Conservation (phyloP, 2,888 invertebrate genomes). For the Pecten maximus region DNA sequence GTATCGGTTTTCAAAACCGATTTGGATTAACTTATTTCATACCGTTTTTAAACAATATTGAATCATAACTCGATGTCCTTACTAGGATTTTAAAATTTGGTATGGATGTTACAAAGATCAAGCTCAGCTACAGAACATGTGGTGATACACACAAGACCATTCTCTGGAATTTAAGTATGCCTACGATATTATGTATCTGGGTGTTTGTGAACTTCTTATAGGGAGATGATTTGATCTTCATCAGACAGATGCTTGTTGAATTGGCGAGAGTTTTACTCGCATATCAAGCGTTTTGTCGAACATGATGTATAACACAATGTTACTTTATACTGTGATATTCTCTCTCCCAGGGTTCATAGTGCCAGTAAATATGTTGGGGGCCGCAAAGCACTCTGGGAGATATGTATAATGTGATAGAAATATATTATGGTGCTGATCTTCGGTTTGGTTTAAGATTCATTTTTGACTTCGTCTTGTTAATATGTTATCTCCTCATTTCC, state of each 20-base stretch:
- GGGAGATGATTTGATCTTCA: not conserved
- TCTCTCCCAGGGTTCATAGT: too few relatives aligned
- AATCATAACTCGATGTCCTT: too few relatives aligned
- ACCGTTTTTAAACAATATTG: too few relatives aligned
- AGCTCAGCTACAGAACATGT: too few relatives aligned
- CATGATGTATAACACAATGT: not conserved
- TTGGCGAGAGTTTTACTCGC: not conserved
- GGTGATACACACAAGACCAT: too few relatives aligned
- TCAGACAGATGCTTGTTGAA: not conserved
- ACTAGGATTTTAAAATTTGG: too few relatives aligned
- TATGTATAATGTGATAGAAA: not conserved
- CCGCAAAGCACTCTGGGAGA: too few relatives aligned
- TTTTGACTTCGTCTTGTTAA: not conserved
- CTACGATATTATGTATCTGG: too few relatives aligned
- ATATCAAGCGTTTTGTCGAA: not conserved
- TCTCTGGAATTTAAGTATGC: too few relatives aligned
- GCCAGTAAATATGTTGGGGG: too few relatives aligned
- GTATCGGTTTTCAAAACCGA: not conserved
- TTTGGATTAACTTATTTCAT: too few relatives aligned
- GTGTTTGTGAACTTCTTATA: not conserved
- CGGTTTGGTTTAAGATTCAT: not conserved
- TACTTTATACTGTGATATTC: not conserved
- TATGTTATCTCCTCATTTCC: not conserved
- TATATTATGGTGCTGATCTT: not conserved
- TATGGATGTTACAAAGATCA: too few relatives aligned